phyloP scores from a whole-genome alignment of 1,140 invertebrate species.

The Drosophila kohkoa region DNA sequence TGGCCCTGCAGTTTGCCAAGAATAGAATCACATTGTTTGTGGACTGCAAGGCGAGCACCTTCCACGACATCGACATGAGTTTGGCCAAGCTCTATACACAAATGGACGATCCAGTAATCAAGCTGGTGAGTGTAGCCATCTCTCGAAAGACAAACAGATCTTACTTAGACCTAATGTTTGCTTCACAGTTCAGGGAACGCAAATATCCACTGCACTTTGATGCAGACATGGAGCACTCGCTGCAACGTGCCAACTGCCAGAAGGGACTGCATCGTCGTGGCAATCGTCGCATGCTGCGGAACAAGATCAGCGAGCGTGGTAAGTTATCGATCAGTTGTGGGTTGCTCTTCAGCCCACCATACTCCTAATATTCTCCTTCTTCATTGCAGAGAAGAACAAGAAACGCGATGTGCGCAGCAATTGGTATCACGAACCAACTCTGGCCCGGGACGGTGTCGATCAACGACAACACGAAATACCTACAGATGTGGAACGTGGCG shows the following conservation, averaged over 20 bases:
- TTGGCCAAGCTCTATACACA: constrained; percentile 80
- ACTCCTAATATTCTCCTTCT: background rate
- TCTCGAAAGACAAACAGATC: background rate
- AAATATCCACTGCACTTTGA: constrained; percentile 86
- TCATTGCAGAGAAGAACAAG: constrained; percentile 81
- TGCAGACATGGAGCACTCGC: constrained; percentile 78
- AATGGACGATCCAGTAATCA: constrained; percentile 84
- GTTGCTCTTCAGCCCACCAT: constrained; percentile 38
- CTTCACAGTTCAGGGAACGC: constrained; percentile 85
- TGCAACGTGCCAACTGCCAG: constrained; percentile 82
- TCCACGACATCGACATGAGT: constrained; percentile 79
- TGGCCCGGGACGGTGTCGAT: constrained; percentile 64
- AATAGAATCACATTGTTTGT: constrained; percentile 78
- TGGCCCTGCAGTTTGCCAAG: constrained; percentile 79
- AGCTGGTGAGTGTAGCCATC: constrained; percentile 67
- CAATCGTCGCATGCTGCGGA: constrained; percentile 76
- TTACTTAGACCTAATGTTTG: constrained; percentile 6
- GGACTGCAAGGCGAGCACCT: constrained; percentile 81
- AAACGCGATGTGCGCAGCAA: constrained; percentile 84
- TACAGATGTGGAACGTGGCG: constrained; percentile 87
- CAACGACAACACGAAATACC: constrained; percentile 73
- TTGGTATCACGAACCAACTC: constrained; percentile 75
- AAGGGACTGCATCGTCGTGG: constrained; percentile 75
- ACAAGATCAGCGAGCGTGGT: constrained; percentile 83
- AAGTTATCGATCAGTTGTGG: constrained; percentile 48